Base-by-base conservation (phyloP, 2,113 vertebrate species). In the Caracal caracal region DNA sequence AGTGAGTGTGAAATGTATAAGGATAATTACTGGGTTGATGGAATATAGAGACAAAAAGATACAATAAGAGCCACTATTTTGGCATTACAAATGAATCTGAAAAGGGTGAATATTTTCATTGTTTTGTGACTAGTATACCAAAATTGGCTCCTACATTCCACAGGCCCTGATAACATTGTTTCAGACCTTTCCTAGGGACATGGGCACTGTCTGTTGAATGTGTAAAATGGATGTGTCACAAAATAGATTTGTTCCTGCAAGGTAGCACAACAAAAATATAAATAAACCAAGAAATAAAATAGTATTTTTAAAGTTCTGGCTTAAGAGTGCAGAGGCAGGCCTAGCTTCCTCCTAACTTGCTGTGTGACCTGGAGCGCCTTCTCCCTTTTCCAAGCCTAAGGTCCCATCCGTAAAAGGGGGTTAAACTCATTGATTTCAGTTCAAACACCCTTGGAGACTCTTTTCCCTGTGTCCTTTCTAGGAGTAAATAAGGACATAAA, bases 71-170 rank as follows among this genome's bases (percentile, higher is more conserved):
- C 28, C 81, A 76, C 4, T 28, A 37, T 43, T 70, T 79, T 59
- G 33, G 61, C 37, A 59, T 92, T 33, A 30, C 43, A 47, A 87
- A n/a, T 16, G 37, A 78, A 68, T 78, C 59, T 70, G 10, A 73
- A 73, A 95, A 95, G 26, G 13, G 28, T 49, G 8, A 83, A 93
- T n/a, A 84, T 73, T 79, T 30, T 76, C n/a, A 92, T 47, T 51
- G 43, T 84, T 89, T 78, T 43, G 56, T 7, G 35, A 63, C 43
- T 30, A 97, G 53, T 40, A 70, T 7, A 33, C 5, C 47, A 53
- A 22, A 82, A 2, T 43, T 22, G 65, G 56, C 10, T 35, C 22
- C 26, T 43, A 9, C 65, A 24, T 43, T 68, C 19, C 78, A 37
- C 2, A 2, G 33, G 24, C 17, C 37, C 51, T 61, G 51, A 24